phyloP scores from a whole-genome alignment of 1,140 invertebrate genomes.

The Diploscapter pachys region DNA sequence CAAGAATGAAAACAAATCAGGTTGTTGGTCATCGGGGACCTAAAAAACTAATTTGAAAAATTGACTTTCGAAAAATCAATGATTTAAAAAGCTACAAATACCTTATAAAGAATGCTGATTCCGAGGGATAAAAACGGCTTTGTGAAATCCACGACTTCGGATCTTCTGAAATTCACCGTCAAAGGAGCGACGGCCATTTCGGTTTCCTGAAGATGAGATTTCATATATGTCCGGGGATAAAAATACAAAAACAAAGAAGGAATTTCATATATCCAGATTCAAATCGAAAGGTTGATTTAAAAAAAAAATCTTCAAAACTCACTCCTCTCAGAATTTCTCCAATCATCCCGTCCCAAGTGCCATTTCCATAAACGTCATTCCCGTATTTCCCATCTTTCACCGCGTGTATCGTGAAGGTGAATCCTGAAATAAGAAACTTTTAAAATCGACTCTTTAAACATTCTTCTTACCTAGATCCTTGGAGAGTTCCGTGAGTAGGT shows the following conservation, averaged over 20 bases:
- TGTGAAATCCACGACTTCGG: conserved; percentile 90
- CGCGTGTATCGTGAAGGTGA: conserved; percentile 82
- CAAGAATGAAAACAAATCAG: conserved; percentile 67
- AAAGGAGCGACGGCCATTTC: conserved; percentile 86
- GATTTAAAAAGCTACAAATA: neutral
- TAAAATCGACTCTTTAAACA: conserved; percentile 11
- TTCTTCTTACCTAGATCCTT: conserved; percentile 64
- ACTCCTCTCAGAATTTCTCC: conserved; percentile 76
- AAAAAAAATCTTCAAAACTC: no score
- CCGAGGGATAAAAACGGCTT: conserved; percentile 83
- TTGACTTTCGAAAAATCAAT: neutral
- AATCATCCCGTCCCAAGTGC: conserved; percentile 95
- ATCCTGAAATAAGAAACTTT: conserved; percentile 63
- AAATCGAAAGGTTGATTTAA: no score
- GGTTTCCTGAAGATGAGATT: conserved; percentile 63
- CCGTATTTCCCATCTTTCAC: conserved; percentile 94
- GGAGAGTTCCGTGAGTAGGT: conserved; percentile 81
- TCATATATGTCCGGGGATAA: no score
- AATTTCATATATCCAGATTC: no score
- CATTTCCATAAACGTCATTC: conserved; percentile 77
- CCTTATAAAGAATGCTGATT: conserved; percentile 44
- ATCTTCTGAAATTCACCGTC: conserved; percentile 86
- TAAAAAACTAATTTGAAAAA: conserved; percentile 11
- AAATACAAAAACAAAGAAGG: no score
- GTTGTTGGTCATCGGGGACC: conserved; percentile 65